phyloP scores from a whole-genome alignment of 2,113 vertebrate genomes.

The Merops nubicus region DNA sequence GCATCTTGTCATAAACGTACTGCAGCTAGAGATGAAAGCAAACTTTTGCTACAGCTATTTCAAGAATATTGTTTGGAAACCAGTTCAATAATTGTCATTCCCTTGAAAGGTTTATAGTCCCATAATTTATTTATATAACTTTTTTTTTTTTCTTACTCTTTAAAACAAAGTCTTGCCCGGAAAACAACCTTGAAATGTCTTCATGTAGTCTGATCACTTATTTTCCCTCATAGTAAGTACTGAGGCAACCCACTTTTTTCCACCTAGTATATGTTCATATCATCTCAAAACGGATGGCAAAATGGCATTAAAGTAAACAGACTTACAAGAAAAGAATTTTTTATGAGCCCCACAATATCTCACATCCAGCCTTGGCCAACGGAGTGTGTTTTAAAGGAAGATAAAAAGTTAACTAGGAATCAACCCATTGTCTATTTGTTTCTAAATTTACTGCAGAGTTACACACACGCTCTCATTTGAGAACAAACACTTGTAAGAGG shows the following conservation, averaged over 20 bases:
- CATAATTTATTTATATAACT: neutral
- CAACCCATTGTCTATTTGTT: neutral
- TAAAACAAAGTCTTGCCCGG: neutral
- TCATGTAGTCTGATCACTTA: neutral
- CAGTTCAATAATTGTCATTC: neutral
- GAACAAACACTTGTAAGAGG: neutral
- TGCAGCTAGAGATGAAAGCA: neutral
- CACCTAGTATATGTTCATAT: neutral
- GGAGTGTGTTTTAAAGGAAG: neutral
- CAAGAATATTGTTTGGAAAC: neutral
- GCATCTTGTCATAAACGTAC: neutral
- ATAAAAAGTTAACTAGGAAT: neutral
- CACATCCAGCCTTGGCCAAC: neutral
- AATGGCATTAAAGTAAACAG: neutral
- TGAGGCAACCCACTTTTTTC: neutral
- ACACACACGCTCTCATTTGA: neutral
- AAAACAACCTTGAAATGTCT: neutral
- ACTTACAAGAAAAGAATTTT: neutral
- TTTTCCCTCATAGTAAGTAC: neutral
- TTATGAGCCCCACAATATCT: neutral
- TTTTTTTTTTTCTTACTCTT: neutral
- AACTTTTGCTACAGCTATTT: neutral
- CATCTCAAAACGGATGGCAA: neutral
- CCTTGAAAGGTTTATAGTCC: neutral
- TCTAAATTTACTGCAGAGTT: neutral